Percentiles rank a stretch among this genome's conserved stretches.
These are phyloP conservation scores for Heterohyrax brucei DNA, from an alignment of 2,797 vertebrate genomes.

Conservation along the genomic window DNA sequence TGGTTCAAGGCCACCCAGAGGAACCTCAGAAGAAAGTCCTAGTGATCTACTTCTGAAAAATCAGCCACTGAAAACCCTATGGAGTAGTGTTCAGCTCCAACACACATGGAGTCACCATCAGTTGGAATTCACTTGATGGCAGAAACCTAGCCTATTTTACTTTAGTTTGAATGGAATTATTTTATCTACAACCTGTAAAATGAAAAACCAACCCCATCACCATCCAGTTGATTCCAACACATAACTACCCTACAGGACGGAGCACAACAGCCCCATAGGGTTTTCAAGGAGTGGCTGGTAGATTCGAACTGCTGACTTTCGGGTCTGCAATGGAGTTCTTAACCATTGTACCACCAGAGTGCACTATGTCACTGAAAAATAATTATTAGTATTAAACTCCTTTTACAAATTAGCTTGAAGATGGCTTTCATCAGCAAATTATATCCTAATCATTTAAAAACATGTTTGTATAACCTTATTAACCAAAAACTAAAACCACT, in stretches of 20 bases:
- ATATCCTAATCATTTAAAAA: conserved; percentile 10
- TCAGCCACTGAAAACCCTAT: background rate
- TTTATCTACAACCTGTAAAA: background rate
- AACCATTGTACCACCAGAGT: too few relatives aligned
- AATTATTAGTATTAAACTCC: background rate
- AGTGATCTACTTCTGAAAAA: too few relatives aligned
- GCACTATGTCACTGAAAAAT: background rate
- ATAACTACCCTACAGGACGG: too few relatives aligned
- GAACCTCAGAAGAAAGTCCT: too few relatives aligned
- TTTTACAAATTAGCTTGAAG: conserved; percentile 2
- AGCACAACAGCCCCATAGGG: too few relatives aligned
- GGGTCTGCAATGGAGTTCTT: too few relatives aligned
- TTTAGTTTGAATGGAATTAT: background rate
- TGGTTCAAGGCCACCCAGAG: too few relatives aligned
- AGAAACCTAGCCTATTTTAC: conserved; percentile 7
- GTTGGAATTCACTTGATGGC: background rate
- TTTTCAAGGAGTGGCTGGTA: too few relatives aligned
- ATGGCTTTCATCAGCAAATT: background rate
- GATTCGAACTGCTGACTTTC: too few relatives aligned
- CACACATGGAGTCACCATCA: background rate
- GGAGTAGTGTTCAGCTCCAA: background rate
- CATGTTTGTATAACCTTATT: background rate
- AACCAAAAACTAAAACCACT: too few relatives aligned
- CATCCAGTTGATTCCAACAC: too few relatives aligned
- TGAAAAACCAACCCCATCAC: background rate